Conservation (phyloP, 1,140 invertebrate species). For the Belonocnema kinseyi region DNA sequence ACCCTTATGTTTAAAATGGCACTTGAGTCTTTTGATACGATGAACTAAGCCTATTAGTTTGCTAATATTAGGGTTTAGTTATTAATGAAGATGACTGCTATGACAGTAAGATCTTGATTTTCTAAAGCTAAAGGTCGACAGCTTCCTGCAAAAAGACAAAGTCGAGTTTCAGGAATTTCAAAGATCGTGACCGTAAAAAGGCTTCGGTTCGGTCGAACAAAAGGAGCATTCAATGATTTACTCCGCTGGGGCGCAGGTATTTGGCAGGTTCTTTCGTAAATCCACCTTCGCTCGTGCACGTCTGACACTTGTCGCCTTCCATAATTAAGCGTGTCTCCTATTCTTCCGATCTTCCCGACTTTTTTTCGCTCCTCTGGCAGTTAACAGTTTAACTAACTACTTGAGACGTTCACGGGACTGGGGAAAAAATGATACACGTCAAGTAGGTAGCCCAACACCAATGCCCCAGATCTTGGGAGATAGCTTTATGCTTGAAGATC, state of each 20-base stretch:
- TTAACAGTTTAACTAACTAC: slow-evolving; percentile 21
- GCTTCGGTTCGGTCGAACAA: slow-evolving; percentile 46
- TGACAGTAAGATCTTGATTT: slow-evolving; percentile 29
- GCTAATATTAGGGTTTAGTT: neutral
- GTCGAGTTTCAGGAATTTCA: slow-evolving; percentile 36
- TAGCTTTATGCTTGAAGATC: slow-evolving; percentile 51
- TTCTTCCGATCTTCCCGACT: slow-evolving; percentile 38
- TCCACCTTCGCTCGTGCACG: slow-evolving; percentile 1
- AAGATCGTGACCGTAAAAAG: slow-evolving; percentile 22
- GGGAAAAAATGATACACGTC: slow-evolving; percentile 36
- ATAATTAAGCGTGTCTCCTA: slow-evolving; percentile 59
- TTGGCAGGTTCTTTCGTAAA: slow-evolving; percentile 34
- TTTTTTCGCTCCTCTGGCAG: slow-evolving; percentile 17
- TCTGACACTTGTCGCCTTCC: slow-evolving; percentile 58
- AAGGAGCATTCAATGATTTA: slow-evolving; percentile 61
- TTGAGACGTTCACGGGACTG: slow-evolving; percentile 9
- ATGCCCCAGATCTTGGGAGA: slow-evolving; percentile 50
- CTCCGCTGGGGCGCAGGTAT: slow-evolving; percentile 35
- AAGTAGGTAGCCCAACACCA: slow-evolving; percentile 48
- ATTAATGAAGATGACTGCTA: neutral
- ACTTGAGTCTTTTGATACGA: too few species aligned
- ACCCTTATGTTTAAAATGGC: too few species aligned
- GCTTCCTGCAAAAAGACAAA: slow-evolving; percentile 28
- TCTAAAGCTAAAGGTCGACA: slow-evolving; percentile 28
- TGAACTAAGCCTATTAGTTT: neutral